Conservation (phyloP, 1,140 invertebrate genomes). For the Papilio helenus region DNA sequence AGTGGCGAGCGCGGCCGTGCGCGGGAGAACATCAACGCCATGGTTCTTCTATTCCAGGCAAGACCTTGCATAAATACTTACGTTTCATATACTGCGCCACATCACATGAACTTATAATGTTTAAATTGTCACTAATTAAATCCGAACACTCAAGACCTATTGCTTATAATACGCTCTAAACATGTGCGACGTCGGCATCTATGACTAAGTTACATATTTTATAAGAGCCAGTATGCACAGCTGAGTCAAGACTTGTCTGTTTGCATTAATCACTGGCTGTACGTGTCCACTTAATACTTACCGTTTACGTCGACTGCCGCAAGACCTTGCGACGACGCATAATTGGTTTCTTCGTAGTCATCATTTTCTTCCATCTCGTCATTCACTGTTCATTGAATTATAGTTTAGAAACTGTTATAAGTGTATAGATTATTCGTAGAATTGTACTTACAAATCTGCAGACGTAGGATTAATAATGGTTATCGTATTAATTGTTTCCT, state of each 20-base stretch:
- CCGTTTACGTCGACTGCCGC: slow-evolving; percentile 37
- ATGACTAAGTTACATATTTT: slow-evolving; percentile 38
- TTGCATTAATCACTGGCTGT: slow-evolving; percentile 33
- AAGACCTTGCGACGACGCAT: slow-evolving; percentile 37
- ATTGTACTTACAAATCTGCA: not conserved
- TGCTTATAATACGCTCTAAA: not conserved
- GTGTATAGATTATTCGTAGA: not conserved
- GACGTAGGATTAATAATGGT: not conserved
- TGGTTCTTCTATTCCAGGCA: slow-evolving; percentile 66
- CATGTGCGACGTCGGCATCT: slow-evolving; percentile 16
- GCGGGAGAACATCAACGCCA: slow-evolving; percentile 61
- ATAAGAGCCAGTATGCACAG: slow-evolving; percentile 25
- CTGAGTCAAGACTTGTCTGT: slow-evolving; percentile 33
- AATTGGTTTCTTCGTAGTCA: slow-evolving; percentile 34
- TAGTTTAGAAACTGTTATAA: slow-evolving; percentile 9
- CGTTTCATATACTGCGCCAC: slow-evolving; percentile 29
- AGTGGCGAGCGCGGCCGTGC: slow-evolving; percentile 46
- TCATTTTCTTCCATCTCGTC: slow-evolving; percentile 35
- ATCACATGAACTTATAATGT: not conserved
- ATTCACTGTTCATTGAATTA: slow-evolving; percentile 13
- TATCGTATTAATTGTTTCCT: not conserved
- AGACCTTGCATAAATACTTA: slow-evolving; percentile 58
- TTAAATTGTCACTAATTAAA: not conserved
- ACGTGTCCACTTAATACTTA: slow-evolving; percentile 34
- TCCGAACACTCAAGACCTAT: not conserved